phyloP scores from a whole-genome alignment of 2,888 invertebrate species.

The Sphecodes monilicornis region DNA sequence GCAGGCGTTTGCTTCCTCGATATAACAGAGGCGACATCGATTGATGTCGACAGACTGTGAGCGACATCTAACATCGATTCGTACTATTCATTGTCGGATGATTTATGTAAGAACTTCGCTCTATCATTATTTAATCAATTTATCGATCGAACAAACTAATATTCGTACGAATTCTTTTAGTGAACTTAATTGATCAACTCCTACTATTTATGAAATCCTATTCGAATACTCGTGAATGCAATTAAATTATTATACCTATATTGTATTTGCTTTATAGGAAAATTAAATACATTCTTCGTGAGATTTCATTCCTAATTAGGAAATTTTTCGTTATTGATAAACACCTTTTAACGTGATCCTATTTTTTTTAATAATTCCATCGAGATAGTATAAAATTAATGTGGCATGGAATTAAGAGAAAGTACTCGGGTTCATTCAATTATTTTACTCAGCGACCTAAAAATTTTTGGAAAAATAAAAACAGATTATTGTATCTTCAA shows the following conservation, averaged over 20 bases:
- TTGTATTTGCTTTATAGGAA: neutral
- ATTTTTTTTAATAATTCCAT: neutral
- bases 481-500: no score
- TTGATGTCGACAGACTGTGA: neutral
- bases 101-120: neutral
- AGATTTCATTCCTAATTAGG: neutral
- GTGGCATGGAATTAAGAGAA: neutral
- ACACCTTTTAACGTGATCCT: neutral
- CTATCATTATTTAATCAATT: neutral
- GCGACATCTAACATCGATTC: constrained; percentile 38
- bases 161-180: neutral
- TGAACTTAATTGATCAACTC: no score
- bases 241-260: neutral
- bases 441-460: neutral
- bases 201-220: neutral
- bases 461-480: neutral
- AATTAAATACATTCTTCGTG: neutral
- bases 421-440: neutral
- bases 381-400: neutral
- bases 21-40: neutral
- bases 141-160: neutral
- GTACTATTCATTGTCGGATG: neutral
- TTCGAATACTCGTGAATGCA: neutral
- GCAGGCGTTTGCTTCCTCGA: neutral
- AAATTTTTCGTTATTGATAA: neutral